A percentile compares a stretch with the other conserved stretches of the same genome.
Conservation (phyloP, 2,797 vertebrate genomes). For the Neoniphon sammara region DNA sequence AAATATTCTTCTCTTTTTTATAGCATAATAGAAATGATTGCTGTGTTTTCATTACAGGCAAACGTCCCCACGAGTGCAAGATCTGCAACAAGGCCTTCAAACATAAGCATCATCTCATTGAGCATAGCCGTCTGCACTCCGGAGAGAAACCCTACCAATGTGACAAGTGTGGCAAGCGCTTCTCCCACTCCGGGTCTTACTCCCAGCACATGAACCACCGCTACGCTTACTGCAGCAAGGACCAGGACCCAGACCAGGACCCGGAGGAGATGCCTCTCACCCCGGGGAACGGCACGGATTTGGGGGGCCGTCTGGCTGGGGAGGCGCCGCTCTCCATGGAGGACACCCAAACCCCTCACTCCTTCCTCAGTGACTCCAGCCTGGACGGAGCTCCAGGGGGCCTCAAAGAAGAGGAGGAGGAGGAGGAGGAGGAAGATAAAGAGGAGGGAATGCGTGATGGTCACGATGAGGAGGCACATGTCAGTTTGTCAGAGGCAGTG, state of each 20-base stretch:
- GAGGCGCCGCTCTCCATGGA: constrained; percentile 70
- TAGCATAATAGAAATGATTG: background rate
- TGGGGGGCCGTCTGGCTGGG: constrained; percentile 42
- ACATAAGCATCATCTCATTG: constrained; percentile 89
- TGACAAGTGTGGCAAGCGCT: constrained; percentile 88
- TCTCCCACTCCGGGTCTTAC: constrained; percentile 89
- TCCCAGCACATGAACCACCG: constrained; percentile 91
- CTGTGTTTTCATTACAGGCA: constrained; percentile 73
- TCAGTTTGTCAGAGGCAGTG: constrained; percentile 30
- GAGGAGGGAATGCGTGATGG: constrained; percentile 37
- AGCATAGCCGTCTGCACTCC: constrained; percentile 87
- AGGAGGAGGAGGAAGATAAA: constrained; percentile 67
- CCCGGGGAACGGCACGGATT: constrained; percentile 37
- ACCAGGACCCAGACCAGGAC: constrained; percentile 81
- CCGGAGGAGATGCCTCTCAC: constrained; percentile 74
- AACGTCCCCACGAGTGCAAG: constrained; percentile 86
- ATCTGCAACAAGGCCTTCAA: constrained; percentile 89
- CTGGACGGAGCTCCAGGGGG: constrained; percentile 74
- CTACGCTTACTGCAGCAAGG: constrained; percentile 86
- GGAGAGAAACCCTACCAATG: constrained; percentile 90
- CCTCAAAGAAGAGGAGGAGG: constrained; percentile 75
- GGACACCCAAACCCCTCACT: constrained; percentile 74
- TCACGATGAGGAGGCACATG: constrained; percentile 36
- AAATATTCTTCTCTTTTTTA: background rate
- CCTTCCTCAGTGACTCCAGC: constrained; percentile 84